phyloP scores from a whole-genome alignment of 2,113 vertebrate species.

The Halichoerus grypus region DNA sequence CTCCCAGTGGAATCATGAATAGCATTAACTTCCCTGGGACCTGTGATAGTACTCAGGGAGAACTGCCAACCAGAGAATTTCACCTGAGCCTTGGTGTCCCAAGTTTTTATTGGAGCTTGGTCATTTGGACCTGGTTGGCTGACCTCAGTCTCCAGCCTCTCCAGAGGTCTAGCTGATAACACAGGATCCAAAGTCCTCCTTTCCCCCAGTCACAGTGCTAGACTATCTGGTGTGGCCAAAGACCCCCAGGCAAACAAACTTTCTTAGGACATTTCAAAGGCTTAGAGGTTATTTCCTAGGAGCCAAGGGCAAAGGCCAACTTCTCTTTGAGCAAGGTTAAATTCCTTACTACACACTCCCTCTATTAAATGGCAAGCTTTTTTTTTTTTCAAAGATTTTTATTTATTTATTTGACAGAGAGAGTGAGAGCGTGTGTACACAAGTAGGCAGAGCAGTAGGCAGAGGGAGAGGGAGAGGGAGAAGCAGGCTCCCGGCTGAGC shows the following conservation, averaged over 20 bases:
- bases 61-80: neutral
- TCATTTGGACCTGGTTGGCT: neutral
- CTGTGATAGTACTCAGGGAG: neutral
- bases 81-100: neutral
- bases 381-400: neutral
- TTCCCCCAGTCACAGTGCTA: neutral
- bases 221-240: neutral
- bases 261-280: neutral
- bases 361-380: neutral
- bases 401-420: neutral
- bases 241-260: neutral
- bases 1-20: neutral
- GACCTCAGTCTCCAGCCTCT: neutral
- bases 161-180: neutral
- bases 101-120: neutral
- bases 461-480: neutral
- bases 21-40: neutral
- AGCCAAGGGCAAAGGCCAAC: neutral
- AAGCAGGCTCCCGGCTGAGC: neutral
- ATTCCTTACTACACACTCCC: neutral
- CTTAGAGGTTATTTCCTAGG: conserved; percentile 6
- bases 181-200: neutral
- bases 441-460: neutral
- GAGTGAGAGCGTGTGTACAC: no score
- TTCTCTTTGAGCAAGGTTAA: neutral